Percentiles rank a stretch among this genome's conserved stretches.
phyloP scores from a whole-genome alignment of 2,797 vertebrate species.

The Bufotes viridis region DNA sequence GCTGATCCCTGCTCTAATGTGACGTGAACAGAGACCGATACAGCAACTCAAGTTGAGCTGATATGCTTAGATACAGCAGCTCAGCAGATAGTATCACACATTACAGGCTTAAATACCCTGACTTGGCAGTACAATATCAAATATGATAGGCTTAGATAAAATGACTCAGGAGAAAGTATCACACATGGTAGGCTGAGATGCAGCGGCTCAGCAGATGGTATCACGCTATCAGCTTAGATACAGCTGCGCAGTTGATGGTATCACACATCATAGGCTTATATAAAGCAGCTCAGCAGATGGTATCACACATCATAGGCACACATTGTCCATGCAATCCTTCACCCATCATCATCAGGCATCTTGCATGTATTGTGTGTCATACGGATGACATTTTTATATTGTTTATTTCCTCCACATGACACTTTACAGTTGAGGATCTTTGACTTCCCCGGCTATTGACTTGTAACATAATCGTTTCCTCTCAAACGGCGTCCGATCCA shows the following conservation, averaged over 20 bases:
- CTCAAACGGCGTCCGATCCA: not conserved
- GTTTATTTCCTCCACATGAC: not conserved
- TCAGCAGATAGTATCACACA: too few species aligned
- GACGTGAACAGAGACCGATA: too few species aligned
- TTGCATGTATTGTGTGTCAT: not conserved
- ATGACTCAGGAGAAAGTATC: too few species aligned
- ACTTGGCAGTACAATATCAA: too few species aligned
- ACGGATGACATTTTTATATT: not conserved
- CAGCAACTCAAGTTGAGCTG: not conserved
- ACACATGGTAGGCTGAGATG: not conserved
- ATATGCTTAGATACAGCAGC: too few species aligned
- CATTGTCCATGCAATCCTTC: not conserved
- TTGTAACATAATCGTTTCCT: constrained; percentile 4
- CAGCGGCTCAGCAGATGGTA: not conserved
- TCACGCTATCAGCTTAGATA: not conserved
- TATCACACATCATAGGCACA: not conserved
- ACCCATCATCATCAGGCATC: not conserved
- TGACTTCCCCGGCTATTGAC: constrained; percentile 27
- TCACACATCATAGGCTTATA: not conserved
- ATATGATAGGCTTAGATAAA: too few species aligned
- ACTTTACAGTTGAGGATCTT: constrained; percentile 4
- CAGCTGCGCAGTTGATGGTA: not conserved
- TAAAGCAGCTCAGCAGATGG: not conserved
- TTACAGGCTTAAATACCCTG: too few species aligned
- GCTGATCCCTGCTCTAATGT: too few species aligned